Base-by-base conservation (phyloP, 2,888 invertebrate genomes). In the Caenorhabditis sp. region DNA sequence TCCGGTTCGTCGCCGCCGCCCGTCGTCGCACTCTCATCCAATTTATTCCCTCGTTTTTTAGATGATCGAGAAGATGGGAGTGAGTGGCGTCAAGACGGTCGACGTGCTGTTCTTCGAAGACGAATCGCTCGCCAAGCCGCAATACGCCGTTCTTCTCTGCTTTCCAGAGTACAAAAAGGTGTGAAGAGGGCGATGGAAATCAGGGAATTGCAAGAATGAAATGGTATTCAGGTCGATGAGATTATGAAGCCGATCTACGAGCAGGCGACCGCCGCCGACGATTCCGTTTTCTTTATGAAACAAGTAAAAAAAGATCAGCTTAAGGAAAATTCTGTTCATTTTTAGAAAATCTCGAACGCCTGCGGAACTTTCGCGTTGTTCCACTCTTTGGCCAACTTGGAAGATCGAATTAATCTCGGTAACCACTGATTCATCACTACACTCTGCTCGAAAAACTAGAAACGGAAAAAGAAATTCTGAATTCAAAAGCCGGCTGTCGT, bases 301-400 rank as follows among this genome's bases (percentile, higher is more conserved):
- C 87, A 86, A 66, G 75, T 59, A 32, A 11, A 2, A 20, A 24
- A 17, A 15, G 6, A 22, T 32, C 2, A 55, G 9, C 0, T 11
- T n/a, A 20, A 26, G 32, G 32, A 50, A 17, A 39, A 13, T 20
- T 1, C 5, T 9, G 0, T 41, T 11, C 9, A 1, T 24, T 65
- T 77, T 27, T 53, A 78, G 71, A 77, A 83, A 50, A 70, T 66
- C 39, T 48, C 81, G 17, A 86, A 87, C 77, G 96, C 98, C 26
- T 99, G 98, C 91, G 98, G 98, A 35, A 96, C 97, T 3, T 93
- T 99, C 79, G 97, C 97, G 17, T 91, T 99, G 43, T 93, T 99
- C 68, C 98, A 99, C 89, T 93, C 95, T 81, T 92, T 99, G 82
- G 95, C 95, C 30, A 99, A 99, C 50, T 71, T 84, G 22, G 81